Evolutionary conservation across 1,140 invertebrate species (phyloP).

Genomic region (Brachionus rotundiformis): DNA sequence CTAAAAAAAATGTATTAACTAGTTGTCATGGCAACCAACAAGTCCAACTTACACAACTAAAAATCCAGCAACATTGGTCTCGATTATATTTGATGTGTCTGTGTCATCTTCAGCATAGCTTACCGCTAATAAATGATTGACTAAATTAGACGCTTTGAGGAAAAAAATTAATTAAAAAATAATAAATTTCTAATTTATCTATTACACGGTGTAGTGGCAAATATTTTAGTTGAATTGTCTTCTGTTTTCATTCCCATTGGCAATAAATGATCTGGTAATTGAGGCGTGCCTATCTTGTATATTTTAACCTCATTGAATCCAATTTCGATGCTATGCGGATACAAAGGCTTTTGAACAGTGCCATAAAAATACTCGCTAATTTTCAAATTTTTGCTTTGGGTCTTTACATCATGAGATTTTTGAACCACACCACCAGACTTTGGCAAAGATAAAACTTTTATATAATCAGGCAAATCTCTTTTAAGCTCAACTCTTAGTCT

Average conservation of each 20-base stretch:
- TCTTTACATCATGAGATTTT: conserved; percentile 41
- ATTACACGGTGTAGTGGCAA: conserved; percentile 73
- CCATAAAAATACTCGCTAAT: conserved; percentile 94
- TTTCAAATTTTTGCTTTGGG: conserved; percentile 59
- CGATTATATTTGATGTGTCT: conserved; percentile 68
- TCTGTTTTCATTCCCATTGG: conserved; percentile 90
- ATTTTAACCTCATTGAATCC: conserved; percentile 66
- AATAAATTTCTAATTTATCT: not conserved
- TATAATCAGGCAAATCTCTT: conserved; percentile 80
- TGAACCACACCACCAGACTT: conserved; percentile 88
- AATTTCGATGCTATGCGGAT: conserved; percentile 88
- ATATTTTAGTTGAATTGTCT: conserved; percentile 84
- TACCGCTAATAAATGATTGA: conserved; percentile 84
- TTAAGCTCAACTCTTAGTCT: conserved; percentile 89
- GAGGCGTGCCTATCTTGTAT: conserved; percentile 69
- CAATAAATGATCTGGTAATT: conserved; percentile 87
- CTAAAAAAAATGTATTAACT: conserved; percentile 65
- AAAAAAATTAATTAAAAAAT: conserved; percentile 50
- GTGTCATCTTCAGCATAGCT: conserved; percentile 69
- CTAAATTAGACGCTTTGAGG: conserved; percentile 69
- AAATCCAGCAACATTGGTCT: conserved; percentile 85
- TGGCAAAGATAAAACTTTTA: conserved; percentile 86
- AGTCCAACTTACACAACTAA: conserved; percentile 80
- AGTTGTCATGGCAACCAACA: not conserved
- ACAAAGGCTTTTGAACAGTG: conserved; percentile 73